Percentiles rank a stretch among this genome's conserved stretches.
Evolutionary conservation across 2,797 vertebrate genomes (phyloP).

Genomic region (Avahi laniger): DNA sequence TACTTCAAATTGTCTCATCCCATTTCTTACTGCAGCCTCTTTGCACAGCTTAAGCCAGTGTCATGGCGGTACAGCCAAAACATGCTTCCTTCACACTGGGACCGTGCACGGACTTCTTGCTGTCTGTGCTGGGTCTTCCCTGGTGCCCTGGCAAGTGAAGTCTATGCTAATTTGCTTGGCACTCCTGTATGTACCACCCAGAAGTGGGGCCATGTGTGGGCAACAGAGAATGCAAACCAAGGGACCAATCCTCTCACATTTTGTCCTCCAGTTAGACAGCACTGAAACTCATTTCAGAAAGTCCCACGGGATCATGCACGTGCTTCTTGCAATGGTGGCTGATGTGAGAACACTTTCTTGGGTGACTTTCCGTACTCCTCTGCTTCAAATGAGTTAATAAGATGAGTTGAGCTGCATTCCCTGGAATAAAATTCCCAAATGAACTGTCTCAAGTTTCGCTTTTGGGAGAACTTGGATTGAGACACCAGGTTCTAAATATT

Average conservation of each 20-base stretch:
- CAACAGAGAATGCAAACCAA: not conserved
- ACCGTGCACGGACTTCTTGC: not conserved
- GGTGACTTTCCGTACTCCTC: not conserved
- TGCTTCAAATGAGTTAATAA: not conserved
- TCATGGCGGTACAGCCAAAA: fast-evolving
- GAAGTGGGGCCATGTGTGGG: not conserved
- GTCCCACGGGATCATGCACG: fast-evolving
- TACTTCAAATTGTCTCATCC: not conserved
- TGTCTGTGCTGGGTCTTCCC: not conserved
- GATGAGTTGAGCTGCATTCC: not conserved
- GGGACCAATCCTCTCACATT: fast-evolving
- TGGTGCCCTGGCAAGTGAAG: not conserved
- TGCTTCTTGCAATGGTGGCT: fast-evolving
- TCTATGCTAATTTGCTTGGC: not conserved
- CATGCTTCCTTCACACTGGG: not conserved
- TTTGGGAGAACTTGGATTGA: not conserved
- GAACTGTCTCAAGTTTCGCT: not conserved
- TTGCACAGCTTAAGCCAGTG: not conserved
- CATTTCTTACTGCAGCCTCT: not conserved
- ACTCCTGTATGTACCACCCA: fast-evolving
- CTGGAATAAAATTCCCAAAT: not conserved
- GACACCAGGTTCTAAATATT: not conserved
- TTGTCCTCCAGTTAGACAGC: not conserved
- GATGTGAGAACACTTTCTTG: not conserved
- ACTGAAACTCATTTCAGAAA: not conserved